Evolutionary conservation across 2,797 vertebrate species (phyloP), one percentile per base, ranked within the genome.

Genomic region (Iguana delicatissima): DNA sequence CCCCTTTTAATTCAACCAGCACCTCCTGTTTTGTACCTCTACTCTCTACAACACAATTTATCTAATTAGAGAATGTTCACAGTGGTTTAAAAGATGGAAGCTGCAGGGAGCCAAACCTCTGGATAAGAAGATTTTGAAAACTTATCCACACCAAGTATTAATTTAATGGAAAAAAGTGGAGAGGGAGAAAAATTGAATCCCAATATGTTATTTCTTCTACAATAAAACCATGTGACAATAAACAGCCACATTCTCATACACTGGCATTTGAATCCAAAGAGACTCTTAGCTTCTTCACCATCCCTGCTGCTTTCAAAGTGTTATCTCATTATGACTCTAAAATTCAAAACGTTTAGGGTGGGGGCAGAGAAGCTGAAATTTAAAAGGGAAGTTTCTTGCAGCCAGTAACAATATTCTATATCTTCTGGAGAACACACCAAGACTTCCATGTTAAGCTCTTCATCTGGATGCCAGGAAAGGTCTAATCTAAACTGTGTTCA

Each of bases 11-110:
- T 97, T 96, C 96, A 97, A 96, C 93, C 95, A 95, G 96, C 92
- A 94, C 96, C 97, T 96, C 97, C 97, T 96, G 96, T 96, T 97
- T 96, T 96, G 96, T 94, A 93, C 95, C 93, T 95, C 93, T 93
- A 94, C 94, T 94, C 95, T 96, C 96, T 92, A 95, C 96, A 97
- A 96, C 96, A 96, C 95, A 96, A 97, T 97, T 97, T 97, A 96
- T 96, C 97, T 97, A 97, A 97, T 97, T 97, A 97, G 96, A 96
- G 97, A 96, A 94, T 95, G 94, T 94, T 97, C 96, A 94, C 94
- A 95, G 96, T 92, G 93, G 96, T 94, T 97, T 95, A 92, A 96
- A 96, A 96, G 95, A 95, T 93, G 95, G 95, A 93, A 91, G 90
- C 96, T 94, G 93, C 90, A 93, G 96, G 96, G 95, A 93, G 95